Conservation (phyloP, 2,797 vertebrate genomes). For the Nyctibius grandis region DNA sequence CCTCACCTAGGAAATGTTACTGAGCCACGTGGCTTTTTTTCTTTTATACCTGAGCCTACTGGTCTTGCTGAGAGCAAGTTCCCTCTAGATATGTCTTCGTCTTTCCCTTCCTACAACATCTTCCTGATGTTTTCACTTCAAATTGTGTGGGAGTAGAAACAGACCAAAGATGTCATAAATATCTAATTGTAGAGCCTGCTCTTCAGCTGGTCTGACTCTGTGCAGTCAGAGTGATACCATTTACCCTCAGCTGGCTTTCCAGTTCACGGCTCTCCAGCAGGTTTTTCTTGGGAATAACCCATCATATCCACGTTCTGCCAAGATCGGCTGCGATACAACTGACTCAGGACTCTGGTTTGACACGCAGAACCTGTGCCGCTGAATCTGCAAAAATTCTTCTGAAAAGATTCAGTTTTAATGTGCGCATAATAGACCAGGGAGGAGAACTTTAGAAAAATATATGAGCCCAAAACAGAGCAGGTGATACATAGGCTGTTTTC, state of each 20-base stretch:
- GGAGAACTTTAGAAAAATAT: background rate
- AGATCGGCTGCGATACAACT: background rate
- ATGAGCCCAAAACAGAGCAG: background rate
- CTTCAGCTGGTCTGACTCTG: background rate
- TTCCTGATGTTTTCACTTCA: background rate
- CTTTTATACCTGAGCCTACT: background rate
- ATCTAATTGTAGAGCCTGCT: background rate
- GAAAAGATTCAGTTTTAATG: background rate
- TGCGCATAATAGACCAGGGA: background rate
- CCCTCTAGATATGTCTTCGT: background rate
- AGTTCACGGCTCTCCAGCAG: background rate
- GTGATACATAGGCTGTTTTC: background rate
- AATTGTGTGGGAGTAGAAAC: background rate
- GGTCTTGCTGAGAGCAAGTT: background rate
- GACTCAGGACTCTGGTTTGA: background rate
- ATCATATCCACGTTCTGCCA: background rate
- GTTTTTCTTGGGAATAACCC: background rate
- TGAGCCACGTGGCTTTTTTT: background rate
- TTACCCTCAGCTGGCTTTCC: background rate
- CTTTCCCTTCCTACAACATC: background rate
- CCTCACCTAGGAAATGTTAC: background rate
- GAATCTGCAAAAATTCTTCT: background rate
- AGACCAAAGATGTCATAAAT: background rate
- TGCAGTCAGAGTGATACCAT: background rate
- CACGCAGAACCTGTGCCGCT: fast-evolving